Evolutionary conservation across 53 echinoderm and acorn worm species (phyloP), one percentile per base, ranked within the genome.

Genomic region (Actinopyga echinites): DNA sequence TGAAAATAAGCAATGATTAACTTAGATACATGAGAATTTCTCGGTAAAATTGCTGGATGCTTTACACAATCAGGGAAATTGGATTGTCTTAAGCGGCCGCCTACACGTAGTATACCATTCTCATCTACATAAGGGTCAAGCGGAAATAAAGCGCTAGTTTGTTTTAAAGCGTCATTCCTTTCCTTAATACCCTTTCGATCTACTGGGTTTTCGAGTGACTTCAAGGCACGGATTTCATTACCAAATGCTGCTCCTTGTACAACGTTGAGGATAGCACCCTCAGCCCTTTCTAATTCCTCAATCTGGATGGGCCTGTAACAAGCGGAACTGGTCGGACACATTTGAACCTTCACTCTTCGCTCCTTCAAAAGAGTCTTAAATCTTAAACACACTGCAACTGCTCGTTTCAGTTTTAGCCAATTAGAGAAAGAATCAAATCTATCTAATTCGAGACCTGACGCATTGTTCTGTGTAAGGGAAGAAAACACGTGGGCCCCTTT

Each of bases 41-140:
- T 60, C 65, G 87, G 87, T 28, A 91, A 28, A 33, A 87, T 91
- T 20, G 35, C 79, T 12, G 87, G 91, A 75, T 91, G 87, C 26
- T 87, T 91, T 9, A 87, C 33, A 1, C 84, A 65, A 30, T 28
- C 15, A 22, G 87, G 34, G 0, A 85, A 21, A 8, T 49, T 30
- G 8, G 67, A 24, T 36, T 42, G 42, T 11, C 57, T 61, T 32
- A 91, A 59, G 6, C 91, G 74, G 21, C 91, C 91, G 30, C 91
- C 87, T 22, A 91, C 87, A 24, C 84, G 82, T 15, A 91, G 59
- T 1, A 87, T 22, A 19, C 74, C 75, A 17, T 74, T 36, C 7
- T 84, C 81, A 60, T 91, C 85, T 13, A 91, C 29, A 62, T 87
- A 84, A 19, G 91, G 85, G 45, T 84, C 80, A 15, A 87, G 57